Base-by-base conservation (phyloP, 1,140 invertebrate species). In the Caenorhabditis latens region DNA sequence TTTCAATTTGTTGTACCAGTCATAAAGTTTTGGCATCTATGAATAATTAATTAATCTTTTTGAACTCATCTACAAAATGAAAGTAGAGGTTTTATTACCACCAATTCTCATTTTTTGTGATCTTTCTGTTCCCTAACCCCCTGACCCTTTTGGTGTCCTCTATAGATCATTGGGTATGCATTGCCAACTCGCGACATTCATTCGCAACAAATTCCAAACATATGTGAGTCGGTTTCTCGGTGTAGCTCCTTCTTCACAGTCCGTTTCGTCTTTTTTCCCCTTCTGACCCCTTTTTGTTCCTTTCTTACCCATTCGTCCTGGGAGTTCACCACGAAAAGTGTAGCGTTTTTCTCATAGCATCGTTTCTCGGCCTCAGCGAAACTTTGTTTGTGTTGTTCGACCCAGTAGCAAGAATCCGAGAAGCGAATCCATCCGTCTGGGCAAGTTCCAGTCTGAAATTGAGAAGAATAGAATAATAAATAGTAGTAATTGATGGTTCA, bases 191-290 rank as follows among this genome's bases (percentile, higher is more conserved):
- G 43, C 43, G 46, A 79, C 71, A 79, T 79, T 24, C 46, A 79
- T 79, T 79, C 43, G 46, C 71, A 79, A 79, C 71, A 79, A 79
- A 79, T 79, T 79, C 71, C 71, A 79, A 79, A 79, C 71, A 79
- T 79, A 79, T 79, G 71, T 79, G 71, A n/a, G 71, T 79, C 16
- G n/a, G 71, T 21, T 79, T 43, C 46, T 13, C 4, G 11, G 8
- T 50, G 46, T 46, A 40, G 71, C 7, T 40, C 67, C 9, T 65
- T 14, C 46, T n/a, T 79, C 71, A 79, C 71, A 79, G 71, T 79
- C 65, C 14, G 65, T 32, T 71, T 71, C 40, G 71, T 79, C n/a
- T 67, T 42, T 79, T 42, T 21, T 42, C 21, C 46, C 46, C 11
- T 24, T 5, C 57, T n/a, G 46, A 8, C 7, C 71, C n/a, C 46